phyloP scores from a whole-genome alignment of 2,888 invertebrate genomes.

The Erebia palarica region DNA sequence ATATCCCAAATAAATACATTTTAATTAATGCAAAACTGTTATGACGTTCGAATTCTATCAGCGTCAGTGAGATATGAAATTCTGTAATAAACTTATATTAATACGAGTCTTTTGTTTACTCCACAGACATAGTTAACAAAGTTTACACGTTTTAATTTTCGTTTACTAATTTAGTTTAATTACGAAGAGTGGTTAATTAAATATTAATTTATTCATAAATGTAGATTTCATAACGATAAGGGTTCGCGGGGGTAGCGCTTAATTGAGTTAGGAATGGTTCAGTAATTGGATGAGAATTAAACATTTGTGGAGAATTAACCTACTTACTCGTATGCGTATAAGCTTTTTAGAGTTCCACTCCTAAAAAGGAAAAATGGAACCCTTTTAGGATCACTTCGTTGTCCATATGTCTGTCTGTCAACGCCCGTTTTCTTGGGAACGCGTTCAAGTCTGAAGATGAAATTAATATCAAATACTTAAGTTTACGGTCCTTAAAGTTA shows the following conservation, averaged over 20 bases:
- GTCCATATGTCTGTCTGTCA: too few species aligned
- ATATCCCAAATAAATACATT: too few species aligned
- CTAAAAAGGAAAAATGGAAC: too few species aligned
- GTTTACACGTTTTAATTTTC: constrained; percentile 5
- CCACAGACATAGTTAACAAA: neutral
- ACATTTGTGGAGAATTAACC: neutral
- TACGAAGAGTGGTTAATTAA: neutral
- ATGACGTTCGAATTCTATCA: too few species aligned
- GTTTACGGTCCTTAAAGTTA: too few species aligned
- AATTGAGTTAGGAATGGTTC: neutral
- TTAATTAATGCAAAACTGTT: too few species aligned
- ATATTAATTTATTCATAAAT: constrained; percentile 11
- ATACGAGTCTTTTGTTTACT: neutral
- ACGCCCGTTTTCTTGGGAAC: too few species aligned
- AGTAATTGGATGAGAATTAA: constrained; percentile 6
- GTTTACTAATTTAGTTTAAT: constrained; percentile 5
- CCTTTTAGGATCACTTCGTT: too few species aligned
- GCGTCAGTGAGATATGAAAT: too few species aligned
- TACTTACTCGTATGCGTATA: neutral
- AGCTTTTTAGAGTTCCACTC: neutral
- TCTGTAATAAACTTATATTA: too few species aligned
- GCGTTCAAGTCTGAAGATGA: too few species aligned
- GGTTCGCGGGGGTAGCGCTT: neutral
- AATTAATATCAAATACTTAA: too few species aligned
- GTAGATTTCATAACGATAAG: neutral